Conservation (phyloP, 2,113 vertebrate genomes). For the Odocoileus hemionus region DNA sequence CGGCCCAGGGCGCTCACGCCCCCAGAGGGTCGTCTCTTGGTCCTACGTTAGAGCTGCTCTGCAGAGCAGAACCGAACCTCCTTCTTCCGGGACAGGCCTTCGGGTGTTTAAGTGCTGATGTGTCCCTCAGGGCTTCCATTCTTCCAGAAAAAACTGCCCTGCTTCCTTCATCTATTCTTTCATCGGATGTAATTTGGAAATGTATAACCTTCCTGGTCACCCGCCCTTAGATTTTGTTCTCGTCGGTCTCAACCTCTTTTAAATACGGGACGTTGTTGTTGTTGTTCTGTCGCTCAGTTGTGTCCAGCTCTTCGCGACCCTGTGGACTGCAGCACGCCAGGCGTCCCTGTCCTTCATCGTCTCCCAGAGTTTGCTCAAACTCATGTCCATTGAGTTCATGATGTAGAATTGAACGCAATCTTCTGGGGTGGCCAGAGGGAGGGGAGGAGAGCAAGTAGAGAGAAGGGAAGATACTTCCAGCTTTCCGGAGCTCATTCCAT, state of each 20-base stretch:
- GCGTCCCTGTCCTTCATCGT: neutral
- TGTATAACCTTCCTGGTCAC: neutral
- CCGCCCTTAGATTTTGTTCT: neutral
- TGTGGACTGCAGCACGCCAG: neutral
- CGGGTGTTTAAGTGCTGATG: neutral
- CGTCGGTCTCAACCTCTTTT: neutral
- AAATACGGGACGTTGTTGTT: neutral
- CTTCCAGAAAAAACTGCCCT: neutral
- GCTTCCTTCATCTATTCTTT: neutral
- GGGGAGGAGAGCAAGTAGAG: neutral
- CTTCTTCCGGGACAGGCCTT: neutral
- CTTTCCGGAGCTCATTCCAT: neutral
- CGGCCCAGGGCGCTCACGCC: neutral
- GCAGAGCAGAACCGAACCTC: neutral
- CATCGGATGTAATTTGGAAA: neutral
- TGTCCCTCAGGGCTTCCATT: neutral
- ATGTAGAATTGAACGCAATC: neutral
- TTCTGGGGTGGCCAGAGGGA: neutral
- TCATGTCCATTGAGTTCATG: neutral
- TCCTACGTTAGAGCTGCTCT: too few relatives aligned
- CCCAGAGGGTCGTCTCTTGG: neutral
- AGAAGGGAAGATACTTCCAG: neutral
- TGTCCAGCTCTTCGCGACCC: neutral
- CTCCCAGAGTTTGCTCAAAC: neutral
- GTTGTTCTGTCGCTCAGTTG: neutral